Percentiles rank a stretch among this genome's conserved stretches.
Conservation (phyloP, 2,888 invertebrate genomes). For the Erebia aethiops region DNA sequence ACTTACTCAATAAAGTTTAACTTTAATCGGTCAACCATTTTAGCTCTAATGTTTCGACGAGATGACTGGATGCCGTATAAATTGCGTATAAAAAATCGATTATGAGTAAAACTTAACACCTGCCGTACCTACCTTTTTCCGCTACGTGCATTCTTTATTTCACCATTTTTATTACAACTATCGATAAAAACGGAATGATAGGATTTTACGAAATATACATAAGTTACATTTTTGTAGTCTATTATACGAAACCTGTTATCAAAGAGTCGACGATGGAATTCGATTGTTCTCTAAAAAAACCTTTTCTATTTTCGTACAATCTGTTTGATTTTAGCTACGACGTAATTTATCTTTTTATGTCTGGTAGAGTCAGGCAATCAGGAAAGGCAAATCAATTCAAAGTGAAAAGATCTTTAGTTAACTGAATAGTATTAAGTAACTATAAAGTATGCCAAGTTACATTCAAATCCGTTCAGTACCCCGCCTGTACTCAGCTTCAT, state of each 20-base stretch:
- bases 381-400: too few relatives aligned
- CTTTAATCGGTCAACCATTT: too few relatives aligned
- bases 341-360: neutral
- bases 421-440: too few relatives aligned
- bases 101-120: neutral
- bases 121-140: neutral
- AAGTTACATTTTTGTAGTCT: constrained; percentile 11
- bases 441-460: too few relatives aligned
- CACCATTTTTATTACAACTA: neutral
- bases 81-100: neutral
- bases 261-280: neutral
- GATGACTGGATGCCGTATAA: neutral
- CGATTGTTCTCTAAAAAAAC: constrained; percentile 15
- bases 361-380: neutral
- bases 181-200: neutral
- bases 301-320: neutral
- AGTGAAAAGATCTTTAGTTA: too few relatives aligned
- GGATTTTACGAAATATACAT: neutral
- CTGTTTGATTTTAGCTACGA: neutral
- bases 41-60: neutral
- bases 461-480: too few relatives aligned
- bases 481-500: too few relatives aligned
- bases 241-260: constrained; percentile 14
- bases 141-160: neutral
- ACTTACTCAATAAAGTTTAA: too few relatives aligned